phyloP scores from a whole-genome alignment of 2,888 invertebrate genomes.

The Leptopilina drosophilae region DNA sequence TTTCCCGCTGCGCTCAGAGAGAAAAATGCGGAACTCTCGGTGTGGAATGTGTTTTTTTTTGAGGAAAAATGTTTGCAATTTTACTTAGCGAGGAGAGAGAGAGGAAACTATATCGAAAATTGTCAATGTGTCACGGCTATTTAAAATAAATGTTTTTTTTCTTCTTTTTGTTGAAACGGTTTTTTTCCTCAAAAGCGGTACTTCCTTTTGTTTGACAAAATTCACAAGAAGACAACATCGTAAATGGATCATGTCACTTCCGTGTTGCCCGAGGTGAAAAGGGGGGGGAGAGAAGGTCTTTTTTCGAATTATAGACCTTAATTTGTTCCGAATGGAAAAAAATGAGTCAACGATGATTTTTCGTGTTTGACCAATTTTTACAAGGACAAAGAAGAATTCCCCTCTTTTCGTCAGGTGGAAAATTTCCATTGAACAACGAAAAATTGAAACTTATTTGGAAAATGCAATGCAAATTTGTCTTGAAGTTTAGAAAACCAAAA shows the following conservation, averaged over 20 bases:
- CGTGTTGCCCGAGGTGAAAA: background rate
- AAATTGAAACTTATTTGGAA: no score
- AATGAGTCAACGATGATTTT: background rate
- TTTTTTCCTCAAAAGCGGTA: background rate
- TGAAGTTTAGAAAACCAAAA: no score
- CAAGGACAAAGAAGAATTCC: no score
- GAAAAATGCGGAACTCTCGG: background rate
- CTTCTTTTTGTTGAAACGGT: background rate
- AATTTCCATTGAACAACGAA: no score
- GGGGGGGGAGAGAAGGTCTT: background rate
- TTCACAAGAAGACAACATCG: background rate
- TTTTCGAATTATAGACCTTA: background rate
- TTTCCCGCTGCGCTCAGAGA: background rate
- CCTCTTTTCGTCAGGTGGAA: no score
- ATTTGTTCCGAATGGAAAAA: background rate
- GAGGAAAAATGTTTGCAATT: background rate
- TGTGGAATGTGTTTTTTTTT: background rate
- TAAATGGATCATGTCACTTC: slow-evolving; percentile 14
- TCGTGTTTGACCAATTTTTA: no score
- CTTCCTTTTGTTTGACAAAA: background rate
- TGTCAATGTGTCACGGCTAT: slow-evolving; percentile 18
- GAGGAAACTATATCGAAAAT: background rate
- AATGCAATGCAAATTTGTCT: no score
- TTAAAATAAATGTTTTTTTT: background rate
- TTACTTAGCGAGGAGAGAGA: background rate